Evolutionary conservation across 2,113 vertebrate species (phyloP).

Genomic region (Tetrax tetrax): DNA sequence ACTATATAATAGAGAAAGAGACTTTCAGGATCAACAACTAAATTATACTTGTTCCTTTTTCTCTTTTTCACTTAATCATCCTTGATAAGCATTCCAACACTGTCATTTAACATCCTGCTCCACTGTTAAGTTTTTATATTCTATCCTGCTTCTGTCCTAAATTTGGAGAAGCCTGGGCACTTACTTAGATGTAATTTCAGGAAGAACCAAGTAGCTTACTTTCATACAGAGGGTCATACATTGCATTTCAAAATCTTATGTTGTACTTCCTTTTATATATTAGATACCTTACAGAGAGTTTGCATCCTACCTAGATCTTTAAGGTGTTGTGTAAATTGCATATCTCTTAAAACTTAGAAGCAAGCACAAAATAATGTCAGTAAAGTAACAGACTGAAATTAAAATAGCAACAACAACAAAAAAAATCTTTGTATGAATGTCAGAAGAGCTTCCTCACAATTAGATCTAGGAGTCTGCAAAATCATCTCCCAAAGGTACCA

Average conservation of each 20-base stretch:
- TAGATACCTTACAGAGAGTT: not conserved
- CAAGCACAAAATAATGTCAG: not conserved
- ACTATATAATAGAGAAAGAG: not conserved
- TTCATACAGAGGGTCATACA: not conserved
- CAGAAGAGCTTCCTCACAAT: not conserved
- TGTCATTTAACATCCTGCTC: not conserved
- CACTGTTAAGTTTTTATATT: not conserved
- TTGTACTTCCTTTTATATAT: not conserved
- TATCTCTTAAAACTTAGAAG: not conserved
- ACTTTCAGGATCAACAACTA: not conserved
- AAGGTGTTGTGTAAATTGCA: rapidly evolving
- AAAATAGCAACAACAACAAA: not conserved
- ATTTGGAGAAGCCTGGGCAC: not conserved
- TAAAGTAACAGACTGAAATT: not conserved
- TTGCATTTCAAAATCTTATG: not conserved
- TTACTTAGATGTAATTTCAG: not conserved
- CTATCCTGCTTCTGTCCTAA: not conserved
- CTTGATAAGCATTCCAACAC: not conserved
- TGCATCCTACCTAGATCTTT: not conserved
- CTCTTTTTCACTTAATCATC: not conserved
- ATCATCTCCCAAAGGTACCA: not conserved
- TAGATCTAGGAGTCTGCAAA: not conserved
- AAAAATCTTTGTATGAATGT: not conserved
- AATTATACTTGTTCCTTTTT: not conserved
- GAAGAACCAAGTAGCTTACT: not conserved